Conservation (phyloP, 2,888 invertebrate genomes). For the Parnassius mnemosyne region DNA sequence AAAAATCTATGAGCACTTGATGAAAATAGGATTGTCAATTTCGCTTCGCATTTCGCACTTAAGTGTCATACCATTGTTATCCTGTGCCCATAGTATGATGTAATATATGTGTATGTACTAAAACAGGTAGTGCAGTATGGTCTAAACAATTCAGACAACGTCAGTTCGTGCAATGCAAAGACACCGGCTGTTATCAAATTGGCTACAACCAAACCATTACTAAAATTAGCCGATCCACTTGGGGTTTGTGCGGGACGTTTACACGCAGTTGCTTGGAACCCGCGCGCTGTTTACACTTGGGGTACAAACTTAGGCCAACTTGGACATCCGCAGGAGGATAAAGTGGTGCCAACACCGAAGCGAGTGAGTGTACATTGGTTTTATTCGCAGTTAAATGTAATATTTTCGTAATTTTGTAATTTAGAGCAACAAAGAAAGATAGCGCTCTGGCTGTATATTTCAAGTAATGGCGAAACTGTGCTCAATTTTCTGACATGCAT, state of each 20-base stretch:
- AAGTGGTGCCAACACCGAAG: slow-evolving; percentile 69
- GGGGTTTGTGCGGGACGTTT: slow-evolving; percentile 85
- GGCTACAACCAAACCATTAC: slow-evolving; percentile 53
- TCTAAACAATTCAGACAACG: slow-evolving; percentile 56
- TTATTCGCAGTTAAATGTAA: too few species aligned
- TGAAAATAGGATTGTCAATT: too few species aligned
- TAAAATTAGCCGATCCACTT: slow-evolving; percentile 56
- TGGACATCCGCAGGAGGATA: slow-evolving; percentile 82
- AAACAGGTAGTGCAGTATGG: slow-evolving; percentile 66
- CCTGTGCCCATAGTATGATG: too few species aligned
- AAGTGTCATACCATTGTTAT: too few species aligned
- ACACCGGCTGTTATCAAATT: slow-evolving; percentile 57
- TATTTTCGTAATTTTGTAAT: too few species aligned
- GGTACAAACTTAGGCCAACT: slow-evolving; percentile 92
- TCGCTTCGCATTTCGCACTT: too few species aligned
- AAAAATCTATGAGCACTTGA: too few species aligned
- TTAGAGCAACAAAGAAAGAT: too few species aligned
- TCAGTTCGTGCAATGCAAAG: slow-evolving; percentile 58
- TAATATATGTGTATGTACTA: slow-evolving; percentile 8
- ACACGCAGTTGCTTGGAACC: slow-evolving; percentile 86
- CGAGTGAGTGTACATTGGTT: slow-evolving; percentile 50
- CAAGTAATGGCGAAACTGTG: too few species aligned
- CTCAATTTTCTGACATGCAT: too few species aligned
- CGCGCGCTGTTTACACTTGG: slow-evolving; percentile 85
- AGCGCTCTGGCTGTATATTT: too few species aligned